Evolutionary conservation across 2,888 invertebrate genomes (phyloP), one percentile per base, ranked within the genome.

Genomic region (Trisateles emortualis): DNA sequence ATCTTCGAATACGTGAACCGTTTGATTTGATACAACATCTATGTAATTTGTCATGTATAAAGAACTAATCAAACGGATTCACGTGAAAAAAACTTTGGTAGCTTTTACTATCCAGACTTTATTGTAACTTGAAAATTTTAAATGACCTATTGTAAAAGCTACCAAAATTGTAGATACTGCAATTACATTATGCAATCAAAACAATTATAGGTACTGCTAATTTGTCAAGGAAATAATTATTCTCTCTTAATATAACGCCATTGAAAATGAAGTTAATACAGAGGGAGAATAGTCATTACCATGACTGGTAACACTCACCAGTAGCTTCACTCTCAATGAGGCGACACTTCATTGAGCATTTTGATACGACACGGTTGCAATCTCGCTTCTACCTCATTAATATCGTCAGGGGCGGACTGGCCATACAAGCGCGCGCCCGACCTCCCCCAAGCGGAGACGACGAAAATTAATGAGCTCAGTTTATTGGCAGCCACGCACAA

Each of bases 321-420:
- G 84, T 90, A 90, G 90, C 83, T 86, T 88, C 90, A 90, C 89
- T 81, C 79, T 87, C 83, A 81, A 84, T 84, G 87, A 80, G 79
- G 84, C 67, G 72, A 83, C 78, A 83, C 83, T 83, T 85, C 86
- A 83, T 87, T 87, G 86, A 84, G 84, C 84, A 87, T 86, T 87
- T 86, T 84, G 78, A 82, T 87, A 83, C 75, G 71, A 92, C 91
- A 92, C 90, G 83, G 80, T 86, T 91, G 92, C 92, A 92, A 92
- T 85, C 78, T 88, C 88, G 92, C 92, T 92, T 92, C 90, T 92
- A 92, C 87, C 91, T 92, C 92, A 91, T 92, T 92, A 91, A 92
- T 91, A 93, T 93, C 91, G 93, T 92, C 93, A 93, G 93, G 93
- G 92, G 92, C 90, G 91, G 93, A 93, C 92, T 93, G 93, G 93